These are phyloP conservation scores for Nemurella pictetii DNA, from an alignment of 2,888 invertebrate genomes.

Conservation along the genomic window DNA sequence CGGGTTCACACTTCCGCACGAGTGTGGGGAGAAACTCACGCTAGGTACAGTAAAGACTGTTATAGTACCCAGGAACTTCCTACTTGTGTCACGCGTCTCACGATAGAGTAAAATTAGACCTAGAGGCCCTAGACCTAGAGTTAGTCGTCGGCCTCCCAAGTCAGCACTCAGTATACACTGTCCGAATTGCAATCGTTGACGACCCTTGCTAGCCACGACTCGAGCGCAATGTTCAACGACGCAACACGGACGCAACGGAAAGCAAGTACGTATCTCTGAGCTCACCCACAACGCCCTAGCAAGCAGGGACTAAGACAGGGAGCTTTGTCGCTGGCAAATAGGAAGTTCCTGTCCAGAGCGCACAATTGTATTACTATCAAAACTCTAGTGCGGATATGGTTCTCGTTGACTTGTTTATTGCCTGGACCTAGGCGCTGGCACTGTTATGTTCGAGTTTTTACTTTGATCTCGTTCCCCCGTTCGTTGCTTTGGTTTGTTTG, in stretches of 20 bases:
- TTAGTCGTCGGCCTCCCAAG: background rate
- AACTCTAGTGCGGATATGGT: constrained; percentile 41
- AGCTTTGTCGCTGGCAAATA: constrained; percentile 37
- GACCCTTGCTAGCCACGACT: background rate
- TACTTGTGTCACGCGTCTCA: constrained; percentile 36
- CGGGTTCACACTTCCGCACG: constrained; percentile 63
- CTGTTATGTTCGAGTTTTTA: constrained; percentile 29
- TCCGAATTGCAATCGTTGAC: constrained; percentile 8
- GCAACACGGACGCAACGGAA: background rate
- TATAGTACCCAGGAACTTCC: constrained; percentile 43
- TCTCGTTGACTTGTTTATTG: constrained; percentile 42
- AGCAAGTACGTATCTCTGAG: constrained; percentile 21
- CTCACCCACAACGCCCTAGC: constrained; percentile 2
- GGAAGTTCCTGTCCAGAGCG: constrained; percentile 41
- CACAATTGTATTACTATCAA: constrained; percentile 21
- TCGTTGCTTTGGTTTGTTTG: constrained; percentile 32
- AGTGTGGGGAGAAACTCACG: constrained; percentile 66
- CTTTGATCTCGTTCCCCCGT: constrained; percentile 17
- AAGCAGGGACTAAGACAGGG: background rate
- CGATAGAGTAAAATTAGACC: background rate
- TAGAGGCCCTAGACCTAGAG: background rate
- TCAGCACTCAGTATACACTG: background rate
- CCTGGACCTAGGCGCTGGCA: constrained; percentile 42
- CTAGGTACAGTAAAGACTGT: constrained; percentile 56
- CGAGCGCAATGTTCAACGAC: background rate